phyloP scores from a whole-genome alignment of 2,888 invertebrate genomes.

The Luperina nickerlii region DNA sequence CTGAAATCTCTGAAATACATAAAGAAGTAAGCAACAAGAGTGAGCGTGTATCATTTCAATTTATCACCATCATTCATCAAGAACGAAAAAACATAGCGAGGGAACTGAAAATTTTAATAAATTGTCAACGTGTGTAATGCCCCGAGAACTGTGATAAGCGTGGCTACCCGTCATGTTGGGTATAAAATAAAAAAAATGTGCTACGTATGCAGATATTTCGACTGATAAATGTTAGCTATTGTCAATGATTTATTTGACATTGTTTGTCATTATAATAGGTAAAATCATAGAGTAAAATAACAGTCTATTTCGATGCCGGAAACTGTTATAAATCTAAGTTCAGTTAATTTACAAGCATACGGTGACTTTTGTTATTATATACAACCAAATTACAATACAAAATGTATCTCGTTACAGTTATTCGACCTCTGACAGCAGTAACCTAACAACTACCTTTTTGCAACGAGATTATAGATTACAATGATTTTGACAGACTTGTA shows the following conservation, averaged over 20 bases:
- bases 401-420: no score
- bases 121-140: slow-evolving; percentile 63
- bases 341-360: no score
- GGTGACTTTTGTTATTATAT: no score
- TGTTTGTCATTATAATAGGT: background rate
- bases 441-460: no score
- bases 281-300: no score
- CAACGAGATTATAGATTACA: no score
- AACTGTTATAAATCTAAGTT: no score
- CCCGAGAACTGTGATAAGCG: slow-evolving; percentile 57
- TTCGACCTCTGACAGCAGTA: no score
- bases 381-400: no score
- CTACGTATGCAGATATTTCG: slow-evolving; percentile 16
- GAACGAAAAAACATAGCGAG: slow-evolving; percentile 15
- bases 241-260: background rate
- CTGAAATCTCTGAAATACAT: background rate
- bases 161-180: slow-evolving; percentile 27
- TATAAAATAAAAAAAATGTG: slow-evolving; percentile 38
- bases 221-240: slow-evolving; percentile 10
- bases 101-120: slow-evolving; percentile 49
- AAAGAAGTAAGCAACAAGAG: background rate
- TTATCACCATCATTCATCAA: slow-evolving; percentile 49
- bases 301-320: no score
- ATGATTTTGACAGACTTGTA: no score
- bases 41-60: slow-evolving; percentile 35